Evolutionary conservation across 2,888 invertebrate species (phyloP), one percentile per base, ranked within the genome.

Genomic region (Hermaeophaga mercurialis): DNA sequence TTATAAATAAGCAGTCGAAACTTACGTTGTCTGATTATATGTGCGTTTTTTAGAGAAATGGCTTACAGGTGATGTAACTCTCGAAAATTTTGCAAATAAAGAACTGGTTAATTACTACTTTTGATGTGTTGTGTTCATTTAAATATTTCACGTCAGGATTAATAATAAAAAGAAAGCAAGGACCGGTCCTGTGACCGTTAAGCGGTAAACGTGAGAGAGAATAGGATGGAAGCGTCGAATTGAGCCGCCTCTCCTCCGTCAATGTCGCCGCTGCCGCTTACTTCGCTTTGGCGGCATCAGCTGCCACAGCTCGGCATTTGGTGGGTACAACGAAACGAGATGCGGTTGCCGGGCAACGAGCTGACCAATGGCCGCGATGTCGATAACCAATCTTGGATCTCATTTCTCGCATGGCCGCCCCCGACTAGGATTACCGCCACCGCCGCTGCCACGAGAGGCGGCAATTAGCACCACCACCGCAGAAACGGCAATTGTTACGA

Each of bases 301-400:
- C 43, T 22, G 36, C 53, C 45, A 26, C 26, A 19, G 12, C 49
- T 63, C 59, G 58, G 61, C 65, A 69, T 69, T 33, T 70, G 69
- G 70, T 68, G 64, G 65, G 65, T 66, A 46, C 38, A 14, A 67
- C 70, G 63, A 58, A 68, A 66, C 66, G 66, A 64, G 67, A 65
- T 67, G 66, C 55, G 65, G 75, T 75, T 74, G 74, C 74, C 70
- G 66, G 69, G 75, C 73, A 74, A 75, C 68, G 64, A 22, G 54
- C 65, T 70, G 63, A 65, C 75, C 76, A 76, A 76, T 76, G 76
- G 75, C 75, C 72, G 73, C 72, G 68, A 69, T 68, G 68, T 71
- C 76, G 74, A 76, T 77, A 76, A 74, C 77, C 76, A 77, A 77
- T 78, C 77, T 77, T 76, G 76, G 75, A 76, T 74, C 75, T 75